Evolutionary conservation across 2,888 invertebrate species (phyloP).

Genomic region (Spodoptera exigua): DNA sequence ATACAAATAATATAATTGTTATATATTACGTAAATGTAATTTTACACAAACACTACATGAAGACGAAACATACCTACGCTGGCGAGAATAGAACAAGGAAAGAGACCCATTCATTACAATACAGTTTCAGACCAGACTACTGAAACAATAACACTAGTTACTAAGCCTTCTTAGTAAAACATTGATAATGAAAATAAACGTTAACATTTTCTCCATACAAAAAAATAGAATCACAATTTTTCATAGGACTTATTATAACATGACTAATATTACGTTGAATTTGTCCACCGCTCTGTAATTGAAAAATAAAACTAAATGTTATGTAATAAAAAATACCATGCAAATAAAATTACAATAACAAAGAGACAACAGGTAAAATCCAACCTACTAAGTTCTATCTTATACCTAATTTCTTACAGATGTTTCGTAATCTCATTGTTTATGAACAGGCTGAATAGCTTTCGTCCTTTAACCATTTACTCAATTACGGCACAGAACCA

Average conservation of each 20-base stretch:
- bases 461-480: slow-evolving; percentile 15
- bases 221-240: no score
- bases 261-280: no score
- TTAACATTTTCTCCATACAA: no score
- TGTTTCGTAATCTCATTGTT: slow-evolving; percentile 22
- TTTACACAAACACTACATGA: neutral
- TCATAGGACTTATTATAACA: no score
- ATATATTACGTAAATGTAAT: neutral
- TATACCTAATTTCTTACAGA: slow-evolving; percentile 29
- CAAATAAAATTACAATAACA: neutral
- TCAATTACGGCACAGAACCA: slow-evolving; percentile 22
- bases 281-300: no score
- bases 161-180: neutral
- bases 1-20: neutral
- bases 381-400: neutral
- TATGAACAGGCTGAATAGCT: slow-evolving; percentile 8
- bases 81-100: slow-evolving; percentile 10
- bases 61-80: slow-evolving; percentile 10
- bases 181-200: neutral
- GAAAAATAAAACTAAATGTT: no score
- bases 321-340: neutral
- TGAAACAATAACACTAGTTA: no score
- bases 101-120: slow-evolving; percentile 25
- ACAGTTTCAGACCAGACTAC: slow-evolving; percentile 3
- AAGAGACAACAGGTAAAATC: slow-evolving; percentile 21